Base-by-base conservation (phyloP, 2,888 invertebrate genomes). In the Dryococelus australis region DNA sequence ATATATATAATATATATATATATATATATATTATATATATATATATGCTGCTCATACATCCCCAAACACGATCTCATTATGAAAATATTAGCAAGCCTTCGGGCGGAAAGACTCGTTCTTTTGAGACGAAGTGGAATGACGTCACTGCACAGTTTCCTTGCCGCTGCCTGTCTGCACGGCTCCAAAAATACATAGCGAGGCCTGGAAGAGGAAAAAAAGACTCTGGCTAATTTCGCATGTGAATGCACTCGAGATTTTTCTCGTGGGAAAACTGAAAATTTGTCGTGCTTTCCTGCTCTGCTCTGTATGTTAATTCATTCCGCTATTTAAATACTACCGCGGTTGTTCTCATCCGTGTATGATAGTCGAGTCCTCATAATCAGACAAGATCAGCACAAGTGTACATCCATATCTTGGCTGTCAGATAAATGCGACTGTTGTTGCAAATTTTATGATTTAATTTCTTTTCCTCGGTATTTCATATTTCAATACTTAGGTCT, bases 31-130 rank as follows among this genome's bases (percentile, higher is more conserved):
- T n/a, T n/a, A n/a, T n/a, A n/a, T n/a, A n/a, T n/a, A n/a, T n/a
- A n/a, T n/a, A n/a, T n/a, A n/a, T 65, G 65, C 20, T 65, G 65
- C n/a, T 65, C 65, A 65, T 65, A 65, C 65, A 65, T 65, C 65
- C 83, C 20, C 83, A 24, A 83, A 83, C 83, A 83, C 28, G 83
- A 83, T 43, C 83, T 83, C 83, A 83, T 83, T 83, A 83, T 83
- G 83, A 83, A 83, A 83, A 83, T 83, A 83, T 83, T 43, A 83
- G 83, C 83, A 24, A 28, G 43, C 83, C 20, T 35, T 83, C 65
- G 65, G 65, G 65, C 65, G 65, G 65, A 65, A 65, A 65, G 65
- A 65, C 65, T 24, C 65, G 20, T 65, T 65, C 65, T 65, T 65
- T 65, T 65, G 65, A 65, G 65, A 65, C 65, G 65, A 65, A n/a